These are phyloP conservation scores for Drosophila arizonae DNA, from an alignment of 1,140 invertebrate genomes.

Conservation along the genomic window DNA sequence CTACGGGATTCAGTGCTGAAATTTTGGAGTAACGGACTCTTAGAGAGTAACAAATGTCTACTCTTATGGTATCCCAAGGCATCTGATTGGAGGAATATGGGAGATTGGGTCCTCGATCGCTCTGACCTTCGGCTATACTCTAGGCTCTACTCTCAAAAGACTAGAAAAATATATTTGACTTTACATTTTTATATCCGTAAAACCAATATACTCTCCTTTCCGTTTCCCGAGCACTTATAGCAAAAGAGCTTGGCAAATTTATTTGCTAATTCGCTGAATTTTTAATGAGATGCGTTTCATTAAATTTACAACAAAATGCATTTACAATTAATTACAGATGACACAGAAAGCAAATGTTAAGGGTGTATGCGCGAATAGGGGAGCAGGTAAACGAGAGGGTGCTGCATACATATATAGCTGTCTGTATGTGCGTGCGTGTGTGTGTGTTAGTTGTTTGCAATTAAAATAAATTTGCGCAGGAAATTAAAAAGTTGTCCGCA, in stretches of 20 bases:
- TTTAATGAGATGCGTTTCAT: constrained; percentile 48
- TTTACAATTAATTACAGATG: constrained; percentile 44
- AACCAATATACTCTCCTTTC: too few species aligned
- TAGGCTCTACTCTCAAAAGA: too few species aligned
- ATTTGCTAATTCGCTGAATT: constrained; percentile 27
- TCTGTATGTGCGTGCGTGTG: constrained; percentile 1
- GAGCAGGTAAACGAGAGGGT: background rate
- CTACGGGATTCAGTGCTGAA: too few species aligned
- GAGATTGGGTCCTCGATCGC: too few species aligned
- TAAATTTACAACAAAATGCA: constrained; percentile 48
- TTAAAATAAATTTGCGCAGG: constrained; percentile 69
- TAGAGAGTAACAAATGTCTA: too few species aligned
- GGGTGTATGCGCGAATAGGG: background rate
- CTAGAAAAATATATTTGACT: too few species aligned
- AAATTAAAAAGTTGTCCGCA: constrained; percentile 62
- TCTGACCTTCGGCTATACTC: too few species aligned
- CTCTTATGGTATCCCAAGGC: too few species aligned
- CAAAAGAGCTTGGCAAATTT: constrained; percentile 19
- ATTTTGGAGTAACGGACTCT: too few species aligned
- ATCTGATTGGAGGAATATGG: too few species aligned
- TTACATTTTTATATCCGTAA: too few species aligned
- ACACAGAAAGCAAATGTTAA: constrained; percentile 52
- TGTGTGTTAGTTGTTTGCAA: constrained; percentile 49
- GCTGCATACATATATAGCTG: too few species aligned
- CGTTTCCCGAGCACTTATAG: background rate